Conservation (phyloP, 2,113 vertebrate species). For the Periophthalmus modestus region DNA sequence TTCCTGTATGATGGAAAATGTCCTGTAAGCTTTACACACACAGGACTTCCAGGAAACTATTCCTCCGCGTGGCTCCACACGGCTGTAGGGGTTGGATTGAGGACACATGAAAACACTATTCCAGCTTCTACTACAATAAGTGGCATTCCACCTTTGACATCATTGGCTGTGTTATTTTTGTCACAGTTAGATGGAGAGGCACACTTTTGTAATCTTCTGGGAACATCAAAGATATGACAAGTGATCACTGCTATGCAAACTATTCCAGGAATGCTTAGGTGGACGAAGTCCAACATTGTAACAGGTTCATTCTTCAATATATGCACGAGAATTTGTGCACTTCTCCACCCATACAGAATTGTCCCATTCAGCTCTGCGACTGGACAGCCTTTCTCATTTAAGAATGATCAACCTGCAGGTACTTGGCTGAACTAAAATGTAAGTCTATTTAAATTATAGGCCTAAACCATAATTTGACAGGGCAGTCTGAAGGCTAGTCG, state of each 20-base stretch:
- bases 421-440: neutral
- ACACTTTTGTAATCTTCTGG: neutral
- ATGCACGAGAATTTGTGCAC: neutral
- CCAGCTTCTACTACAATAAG: neutral
- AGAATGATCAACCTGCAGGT: neutral
- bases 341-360: neutral
- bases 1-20: constrained; percentile 35
- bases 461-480: neutral
- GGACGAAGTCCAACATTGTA: neutral
- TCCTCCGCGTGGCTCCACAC: constrained; percentile 45
- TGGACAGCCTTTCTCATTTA: neutral
- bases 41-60: constrained; percentile 61
- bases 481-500: neutral
- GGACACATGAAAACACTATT: constrained; percentile 28
- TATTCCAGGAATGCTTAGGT: neutral
- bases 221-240: neutral
- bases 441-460: neutral
- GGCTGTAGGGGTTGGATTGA: constrained; percentile 24
- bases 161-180: neutral
- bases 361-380: neutral
- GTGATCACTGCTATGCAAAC: neutral
- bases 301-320: neutral
- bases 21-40: constrained; percentile 13
- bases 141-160: neutral
- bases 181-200: neutral